These are phyloP conservation scores for Cactoblastis cactorum DNA, from an alignment of 2,888 invertebrate genomes.

Conservation along the genomic window DNA sequence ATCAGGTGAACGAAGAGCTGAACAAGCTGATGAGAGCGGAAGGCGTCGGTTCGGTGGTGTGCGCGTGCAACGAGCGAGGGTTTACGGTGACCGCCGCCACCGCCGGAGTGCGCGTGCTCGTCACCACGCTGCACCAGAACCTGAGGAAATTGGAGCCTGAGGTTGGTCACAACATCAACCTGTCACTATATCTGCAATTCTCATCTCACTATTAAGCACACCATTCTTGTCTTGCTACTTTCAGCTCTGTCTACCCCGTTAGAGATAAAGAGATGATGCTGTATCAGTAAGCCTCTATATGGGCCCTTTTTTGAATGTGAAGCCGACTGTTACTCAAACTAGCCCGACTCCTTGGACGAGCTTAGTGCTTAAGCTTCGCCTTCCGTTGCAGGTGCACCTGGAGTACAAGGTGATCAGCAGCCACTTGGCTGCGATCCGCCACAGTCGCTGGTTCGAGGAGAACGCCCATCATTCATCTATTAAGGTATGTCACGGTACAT, in stretches of 20 bases:
- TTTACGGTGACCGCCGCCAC: conserved; percentile 93
- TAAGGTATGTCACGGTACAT: conserved; percentile 76
- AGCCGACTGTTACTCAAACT: no score
- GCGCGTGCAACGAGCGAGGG: conserved; percentile 76
- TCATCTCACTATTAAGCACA: no score
- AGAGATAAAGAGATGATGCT: no score
- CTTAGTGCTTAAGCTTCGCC: no score
- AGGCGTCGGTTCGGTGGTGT: conserved; percentile 41
- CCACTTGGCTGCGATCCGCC: conserved; percentile 95
- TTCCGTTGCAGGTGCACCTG: conserved; percentile 76
- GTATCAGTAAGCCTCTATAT: no score
- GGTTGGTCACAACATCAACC: conserved; percentile 35
- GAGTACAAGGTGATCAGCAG: conserved; percentile 89
- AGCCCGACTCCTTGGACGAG: no score
- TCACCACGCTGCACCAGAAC: conserved; percentile 97
- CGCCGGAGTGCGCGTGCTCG: conserved; percentile 92
- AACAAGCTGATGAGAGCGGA: conserved; percentile 79
- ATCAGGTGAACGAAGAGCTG: conserved; percentile 88
- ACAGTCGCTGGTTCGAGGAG: conserved; percentile 98
- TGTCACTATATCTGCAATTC: not conserved
- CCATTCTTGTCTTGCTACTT: no score
- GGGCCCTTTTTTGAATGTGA: no score
- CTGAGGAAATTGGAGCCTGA: conserved; percentile 95
- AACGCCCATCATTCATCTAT: conserved; percentile 96
- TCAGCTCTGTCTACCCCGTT: no score